These are phyloP conservation scores for Acanthurus tractus DNA, from an alignment of 2,797 vertebrate genomes.

Conservation along the genomic window DNA sequence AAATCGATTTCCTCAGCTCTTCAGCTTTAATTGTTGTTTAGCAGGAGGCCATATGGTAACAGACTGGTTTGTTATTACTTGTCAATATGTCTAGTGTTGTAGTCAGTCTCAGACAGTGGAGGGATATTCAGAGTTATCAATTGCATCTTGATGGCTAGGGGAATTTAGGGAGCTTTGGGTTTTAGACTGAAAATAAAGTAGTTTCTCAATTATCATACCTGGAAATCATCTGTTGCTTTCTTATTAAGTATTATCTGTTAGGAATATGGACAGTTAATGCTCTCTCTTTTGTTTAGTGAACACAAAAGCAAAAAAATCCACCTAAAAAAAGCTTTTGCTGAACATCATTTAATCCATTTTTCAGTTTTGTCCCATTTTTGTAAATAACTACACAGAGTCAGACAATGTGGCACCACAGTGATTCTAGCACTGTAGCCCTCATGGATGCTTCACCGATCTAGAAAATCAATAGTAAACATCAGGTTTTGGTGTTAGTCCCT, in stretches of 20 bases:
- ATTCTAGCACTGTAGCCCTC: neutral
- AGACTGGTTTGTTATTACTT: conserved; percentile 59
- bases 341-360: conserved; percentile 11
- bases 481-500: conserved; percentile 6
- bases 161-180: neutral
- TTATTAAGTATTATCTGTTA: neutral
- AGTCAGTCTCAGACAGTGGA: conserved; percentile 12
- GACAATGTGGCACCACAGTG: neutral
- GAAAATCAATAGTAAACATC: conserved; percentile 33
- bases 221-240: neutral
- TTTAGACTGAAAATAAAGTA: neutral
- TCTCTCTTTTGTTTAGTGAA: neutral
- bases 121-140: conserved; percentile 6
- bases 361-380: neutral
- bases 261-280: neutral
- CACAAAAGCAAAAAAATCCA: neutral
- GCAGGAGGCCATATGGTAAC: conserved; percentile 60
- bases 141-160: neutral
- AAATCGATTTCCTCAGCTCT: conserved; percentile 72
- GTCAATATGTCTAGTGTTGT: conserved; percentile 40
- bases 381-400: neutral
- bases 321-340: neutral
- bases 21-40: conserved; percentile 76
- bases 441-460: conserved; percentile 17
- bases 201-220: neutral